Evolutionary conservation across 2,888 invertebrate genomes (phyloP), one percentile per base, ranked within the genome.

Genomic region (Drosophila mimetica): DNA sequence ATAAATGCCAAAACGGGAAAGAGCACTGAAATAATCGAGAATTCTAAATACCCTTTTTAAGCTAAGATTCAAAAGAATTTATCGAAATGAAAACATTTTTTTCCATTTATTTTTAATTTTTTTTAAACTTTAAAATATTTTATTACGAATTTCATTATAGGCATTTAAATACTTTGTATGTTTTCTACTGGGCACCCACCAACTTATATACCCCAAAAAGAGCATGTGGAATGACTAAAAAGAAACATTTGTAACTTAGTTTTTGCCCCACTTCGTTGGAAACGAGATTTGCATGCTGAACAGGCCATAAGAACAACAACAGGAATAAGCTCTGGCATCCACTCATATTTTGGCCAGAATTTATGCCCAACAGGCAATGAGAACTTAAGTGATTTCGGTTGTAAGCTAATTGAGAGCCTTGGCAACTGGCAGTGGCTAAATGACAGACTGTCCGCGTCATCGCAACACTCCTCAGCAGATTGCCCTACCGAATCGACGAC

Each of bases 331-430:
- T 44, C 36, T 50, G 51, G 37, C 53, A 46, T 70, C 61, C 59
- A 52, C 72, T 75, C 75, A 79, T 69, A 77, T 60, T 73, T 77
- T 70, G 60, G 58, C 66, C 44, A 73, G 34, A 73, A 77, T 77
- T 77, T 77, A 79, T 79, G 73, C 79, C 44, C 63, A 47, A 74
- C 65, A 59, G 64, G 63, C 58, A 57, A 41, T 34, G 55, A 59
- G 58, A 71, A 63, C 48, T 66, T 61, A 75, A 75, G 75, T 79
- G 72, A 75, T 80, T 77, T 77, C 46, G 46, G 48, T 14, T 77
- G 70, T 67, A 77, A 71, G 65, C 77, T 77, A 79, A 75, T 77
- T 73, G 69, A 47, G 69, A 51, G 46, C 46, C 41, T 54, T 47
- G 48, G 20, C 37, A 44, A 50, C 51, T 36, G 48, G n/a, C 59